Evolutionary conservation across 2,888 invertebrate genomes (phyloP).

Genomic region (Sarcophaga subvicina): DNA sequence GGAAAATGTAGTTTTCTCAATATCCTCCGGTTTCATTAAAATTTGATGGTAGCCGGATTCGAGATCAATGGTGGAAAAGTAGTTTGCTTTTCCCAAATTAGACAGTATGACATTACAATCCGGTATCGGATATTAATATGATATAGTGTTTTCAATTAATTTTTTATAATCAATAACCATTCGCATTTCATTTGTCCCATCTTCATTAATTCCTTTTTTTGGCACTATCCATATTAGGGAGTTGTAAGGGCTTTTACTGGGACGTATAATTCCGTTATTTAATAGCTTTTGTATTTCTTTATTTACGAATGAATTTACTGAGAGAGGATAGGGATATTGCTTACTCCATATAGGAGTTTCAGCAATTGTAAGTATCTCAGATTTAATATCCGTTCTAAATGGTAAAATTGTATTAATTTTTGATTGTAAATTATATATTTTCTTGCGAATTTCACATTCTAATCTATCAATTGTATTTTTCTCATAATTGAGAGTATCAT

Average conservation of each 20-base stretch:
- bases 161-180: conserved; percentile 64
- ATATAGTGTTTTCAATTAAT: conserved; percentile 57
- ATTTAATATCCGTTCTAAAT: too few species aligned
- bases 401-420: too few species aligned
- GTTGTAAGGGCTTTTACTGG: too few species aligned
- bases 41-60: conserved; percentile 32
- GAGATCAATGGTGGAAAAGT: conserved; percentile 61
- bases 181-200: conserved; percentile 36
- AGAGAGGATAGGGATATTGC: too few species aligned
- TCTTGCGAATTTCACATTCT: too few species aligned
- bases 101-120: conserved; percentile 57
- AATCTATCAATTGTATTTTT: too few species aligned
- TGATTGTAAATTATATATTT: too few species aligned
- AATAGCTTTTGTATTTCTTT: too few species aligned
- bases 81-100: conserved; percentile 49
- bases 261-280: too few species aligned
- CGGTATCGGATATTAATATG: conserved; percentile 56
- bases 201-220: conserved; percentile 39
- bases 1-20: conserved; percentile 66
- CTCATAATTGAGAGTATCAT: neutral
- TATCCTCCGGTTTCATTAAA: conserved; percentile 55
- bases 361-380: too few species aligned
- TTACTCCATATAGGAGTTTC: too few species aligned
- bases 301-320: too few species aligned
- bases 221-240: conserved; percentile 54